phyloP scores from a whole-genome alignment of 1,140 invertebrate species.

The Drosophila ananassae region DNA sequence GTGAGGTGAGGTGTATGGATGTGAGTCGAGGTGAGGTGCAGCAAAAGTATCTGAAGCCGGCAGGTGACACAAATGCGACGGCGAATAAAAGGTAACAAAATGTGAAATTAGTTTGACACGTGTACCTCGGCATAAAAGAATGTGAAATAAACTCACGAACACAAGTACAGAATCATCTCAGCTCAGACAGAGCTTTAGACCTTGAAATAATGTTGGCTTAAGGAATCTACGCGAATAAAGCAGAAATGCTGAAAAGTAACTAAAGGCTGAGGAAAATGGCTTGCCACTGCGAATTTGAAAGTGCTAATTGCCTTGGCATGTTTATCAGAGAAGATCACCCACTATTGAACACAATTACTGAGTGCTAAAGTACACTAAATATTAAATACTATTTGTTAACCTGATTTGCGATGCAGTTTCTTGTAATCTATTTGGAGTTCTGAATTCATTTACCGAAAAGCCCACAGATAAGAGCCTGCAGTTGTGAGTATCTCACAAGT shows the following conservation, averaged over 20 bases:
- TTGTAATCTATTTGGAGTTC: not conserved
- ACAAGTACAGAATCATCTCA: slow-evolving; percentile 44
- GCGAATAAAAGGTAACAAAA: slow-evolving; percentile 76
- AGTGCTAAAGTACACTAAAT: no score
- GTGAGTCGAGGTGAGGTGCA: slow-evolving; percentile 8
- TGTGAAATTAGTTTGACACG: slow-evolving; percentile 81
- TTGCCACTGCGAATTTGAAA: slow-evolving; percentile 20
- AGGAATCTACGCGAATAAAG: slow-evolving; percentile 22
- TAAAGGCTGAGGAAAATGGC: not conserved
- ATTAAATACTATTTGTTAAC: slow-evolving; percentile 21
- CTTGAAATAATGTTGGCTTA: slow-evolving; percentile 22
- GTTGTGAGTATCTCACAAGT: not conserved
- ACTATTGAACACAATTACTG: not conserved
- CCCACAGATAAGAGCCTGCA: not conserved
- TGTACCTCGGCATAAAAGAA: slow-evolving; percentile 46
- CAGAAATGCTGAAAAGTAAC: slow-evolving; percentile 17
- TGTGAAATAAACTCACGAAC: slow-evolving; percentile 19
- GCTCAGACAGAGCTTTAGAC: slow-evolving; percentile 46
- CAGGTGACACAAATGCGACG: slow-evolving; percentile 67
- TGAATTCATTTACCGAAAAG: slow-evolving; percentile 7
- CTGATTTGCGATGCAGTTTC: slow-evolving; percentile 5
- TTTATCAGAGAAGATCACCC: not conserved
- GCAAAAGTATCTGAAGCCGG: slow-evolving; percentile 9
- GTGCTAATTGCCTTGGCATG: slow-evolving; percentile 6
- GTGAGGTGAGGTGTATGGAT: not conserved